A percentile compares a stretch with the other conserved stretches of the same genome.
Conservation (phyloP, 2,113 vertebrate species). For the Leucopsar rothschildi region DNA sequence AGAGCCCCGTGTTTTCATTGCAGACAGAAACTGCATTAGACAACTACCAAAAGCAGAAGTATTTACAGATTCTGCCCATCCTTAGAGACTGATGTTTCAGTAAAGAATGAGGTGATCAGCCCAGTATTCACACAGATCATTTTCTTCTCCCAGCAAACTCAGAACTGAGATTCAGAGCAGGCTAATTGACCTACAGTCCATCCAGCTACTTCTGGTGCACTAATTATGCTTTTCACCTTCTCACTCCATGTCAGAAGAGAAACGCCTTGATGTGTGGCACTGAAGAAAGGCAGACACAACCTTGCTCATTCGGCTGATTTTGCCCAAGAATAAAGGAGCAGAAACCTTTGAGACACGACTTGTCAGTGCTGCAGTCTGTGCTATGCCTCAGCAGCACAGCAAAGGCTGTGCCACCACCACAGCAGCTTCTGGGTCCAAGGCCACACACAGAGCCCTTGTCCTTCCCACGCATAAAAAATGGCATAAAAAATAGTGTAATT, state of each 20-base stretch:
- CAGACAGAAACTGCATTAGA: not conserved
- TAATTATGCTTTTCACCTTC: slow-evolving; percentile 60
- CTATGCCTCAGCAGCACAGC: not conserved
- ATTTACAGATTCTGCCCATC: slow-evolving; percentile 25
- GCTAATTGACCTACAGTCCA: slow-evolving; percentile 37
- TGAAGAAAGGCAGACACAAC: slow-evolving; percentile 11
- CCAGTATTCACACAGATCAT: slow-evolving; percentile 1
- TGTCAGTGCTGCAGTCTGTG: not conserved
- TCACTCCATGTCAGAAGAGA: slow-evolving; percentile 16
- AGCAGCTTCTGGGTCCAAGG: not conserved
- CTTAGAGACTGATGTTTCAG: not conserved
- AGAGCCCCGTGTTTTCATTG: not conserved
- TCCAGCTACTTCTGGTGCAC: slow-evolving; percentile 21
- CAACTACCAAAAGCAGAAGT: not conserved
- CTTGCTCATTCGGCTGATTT: slow-evolving; percentile 19
- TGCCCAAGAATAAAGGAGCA: slow-evolving; percentile 16
- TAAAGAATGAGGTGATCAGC: not conserved
- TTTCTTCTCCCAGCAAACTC: slow-evolving; percentile 41
- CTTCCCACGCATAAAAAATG: not conserved
- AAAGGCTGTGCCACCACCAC: not conserved
- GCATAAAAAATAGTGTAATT: not conserved
- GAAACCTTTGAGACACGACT: not conserved
- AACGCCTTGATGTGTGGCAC: slow-evolving; percentile 9
- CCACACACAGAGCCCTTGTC: not conserved
- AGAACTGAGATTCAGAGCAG: slow-evolving; percentile 49